Percentiles rank a stretch among this genome's conserved stretches.
Conservation (phyloP, 2,113 vertebrate genomes). For the Toxotes jaculatrix region DNA sequence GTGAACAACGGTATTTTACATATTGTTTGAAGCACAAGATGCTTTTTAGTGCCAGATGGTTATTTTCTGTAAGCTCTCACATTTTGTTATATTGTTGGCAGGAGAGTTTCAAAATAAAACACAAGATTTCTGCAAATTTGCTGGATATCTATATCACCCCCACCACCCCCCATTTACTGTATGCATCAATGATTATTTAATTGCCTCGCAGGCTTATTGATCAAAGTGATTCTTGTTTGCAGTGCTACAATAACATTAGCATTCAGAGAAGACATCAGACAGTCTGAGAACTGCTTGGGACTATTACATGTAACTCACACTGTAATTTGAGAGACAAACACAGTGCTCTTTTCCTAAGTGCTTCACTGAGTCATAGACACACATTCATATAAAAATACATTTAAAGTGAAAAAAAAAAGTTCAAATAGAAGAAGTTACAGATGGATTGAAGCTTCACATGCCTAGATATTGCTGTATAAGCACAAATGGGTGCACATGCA, state of each 20-base stretch:
- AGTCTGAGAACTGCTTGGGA: constrained; percentile 25
- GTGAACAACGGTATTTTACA: too few species aligned
- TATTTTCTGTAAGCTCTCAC: neutral
- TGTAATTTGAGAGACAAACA: constrained; percentile 53
- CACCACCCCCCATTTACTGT: neutral
- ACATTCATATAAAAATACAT: neutral
- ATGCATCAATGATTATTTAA: constrained; percentile 7
- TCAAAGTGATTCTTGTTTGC: constrained; percentile 2
- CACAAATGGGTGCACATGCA: neutral
- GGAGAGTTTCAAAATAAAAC: neutral
- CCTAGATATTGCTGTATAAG: neutral
- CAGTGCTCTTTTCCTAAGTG: constrained; percentile 19
- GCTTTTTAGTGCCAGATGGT: neutral
- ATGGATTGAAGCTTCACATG: neutral
- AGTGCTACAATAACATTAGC: constrained; percentile 13
- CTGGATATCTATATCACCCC: neutral
- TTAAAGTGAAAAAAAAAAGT: neutral
- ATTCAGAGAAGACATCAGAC: constrained; percentile 30
- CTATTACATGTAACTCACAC: constrained; percentile 35
- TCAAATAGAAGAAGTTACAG: neutral
- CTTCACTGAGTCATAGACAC: constrained; percentile 5
- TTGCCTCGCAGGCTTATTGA: constrained; percentile 2
- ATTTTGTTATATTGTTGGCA: neutral
- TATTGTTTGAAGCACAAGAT: too few species aligned
- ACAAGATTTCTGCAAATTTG: neutral